These are phyloP conservation scores for Carassius auratus DNA, from an alignment of 2,113 vertebrate species.

Conservation along the genomic window DNA sequence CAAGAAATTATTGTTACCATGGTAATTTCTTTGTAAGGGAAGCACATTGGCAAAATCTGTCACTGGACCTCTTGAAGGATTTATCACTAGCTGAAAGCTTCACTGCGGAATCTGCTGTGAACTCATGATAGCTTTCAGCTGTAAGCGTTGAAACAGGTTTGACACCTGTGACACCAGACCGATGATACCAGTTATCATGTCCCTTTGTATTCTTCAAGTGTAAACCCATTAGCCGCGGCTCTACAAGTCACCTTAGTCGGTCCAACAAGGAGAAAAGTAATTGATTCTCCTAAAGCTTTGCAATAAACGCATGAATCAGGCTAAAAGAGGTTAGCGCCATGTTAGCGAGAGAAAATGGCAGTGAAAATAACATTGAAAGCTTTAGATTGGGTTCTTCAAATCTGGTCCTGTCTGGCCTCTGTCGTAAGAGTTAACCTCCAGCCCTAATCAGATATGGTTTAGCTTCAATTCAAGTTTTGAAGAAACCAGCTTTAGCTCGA, in stretches of 20 bases:
- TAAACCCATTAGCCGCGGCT: background rate
- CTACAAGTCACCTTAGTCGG: background rate
- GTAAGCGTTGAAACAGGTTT: background rate
- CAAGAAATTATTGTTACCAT: constrained; percentile 4
- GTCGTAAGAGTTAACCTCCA: background rate
- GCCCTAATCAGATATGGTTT: background rate
- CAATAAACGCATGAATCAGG: constrained; percentile 2
- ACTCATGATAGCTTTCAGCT: background rate
- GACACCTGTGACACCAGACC: background rate
- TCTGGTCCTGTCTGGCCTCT: background rate
- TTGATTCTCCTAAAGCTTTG: constrained; percentile 13
- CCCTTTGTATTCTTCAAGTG: constrained; percentile 20
- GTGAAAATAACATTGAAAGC: background rate
- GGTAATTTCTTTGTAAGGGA: background rate
- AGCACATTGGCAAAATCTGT: background rate
- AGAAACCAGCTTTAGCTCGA: background rate
- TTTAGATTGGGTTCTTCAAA: background rate
- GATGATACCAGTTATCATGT: background rate
- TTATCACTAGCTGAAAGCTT: constrained; percentile 2
- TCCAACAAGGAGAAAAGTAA: constrained; percentile 4
- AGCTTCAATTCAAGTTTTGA: background rate
- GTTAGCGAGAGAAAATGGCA: background rate
- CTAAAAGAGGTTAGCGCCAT: background rate
- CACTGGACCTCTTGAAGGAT: background rate
- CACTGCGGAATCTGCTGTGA: background rate